Base-by-base conservation (phyloP, 2,888 invertebrate species). In the Tetragonisca angustula region DNA sequence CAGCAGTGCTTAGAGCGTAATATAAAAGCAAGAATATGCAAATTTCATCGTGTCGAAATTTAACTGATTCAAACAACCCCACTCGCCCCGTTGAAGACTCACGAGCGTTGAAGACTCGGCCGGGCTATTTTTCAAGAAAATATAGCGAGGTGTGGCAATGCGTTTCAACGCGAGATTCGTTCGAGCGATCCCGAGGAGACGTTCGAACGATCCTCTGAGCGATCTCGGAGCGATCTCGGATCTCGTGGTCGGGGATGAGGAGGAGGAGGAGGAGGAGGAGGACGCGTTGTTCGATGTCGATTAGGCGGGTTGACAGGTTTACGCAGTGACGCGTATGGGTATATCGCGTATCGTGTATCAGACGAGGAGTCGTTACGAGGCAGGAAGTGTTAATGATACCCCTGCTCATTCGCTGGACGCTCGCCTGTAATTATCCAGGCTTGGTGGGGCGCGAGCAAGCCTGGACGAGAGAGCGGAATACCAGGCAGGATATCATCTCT, bases 341-440 rank as follows among this genome's bases (percentile, higher is more conserved):
- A 90, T 91, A 90, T 91, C 90, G 90, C 81, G 87, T 88, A 90
- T 92, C 91, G 89, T 91, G 91, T 91, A 92, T 91, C 91, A 91
- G 93, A 92, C 91, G 93, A 93, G 94, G 84, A 93, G 93, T 94
- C 92, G 93, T 94, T 94, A 94, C 91, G 92, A 92, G 92, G 91
- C 94, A 94, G 94, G 94, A 94, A 94, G 94, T 93, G 94, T 94
- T 94, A 94, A 94, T 94, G 94, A 94, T 94, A 94, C 92, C 94
- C 93, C 92, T 93, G 93, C 90, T 93, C 92, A 93, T 93, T 94
- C 93, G 92, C 90, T 93, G 93, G 90, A 91, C 92, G 91, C 91
- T 92, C 92, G 92, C 89, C 92, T 94, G 93, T 94, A 94, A 94
- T 94, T 94, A 94, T 94, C 43, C 93, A 89, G 85, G 87, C 89